Evolutionary conservation across 2,888 invertebrate species (phyloP).

Genomic region (Diloba caeruleocephala): DNA sequence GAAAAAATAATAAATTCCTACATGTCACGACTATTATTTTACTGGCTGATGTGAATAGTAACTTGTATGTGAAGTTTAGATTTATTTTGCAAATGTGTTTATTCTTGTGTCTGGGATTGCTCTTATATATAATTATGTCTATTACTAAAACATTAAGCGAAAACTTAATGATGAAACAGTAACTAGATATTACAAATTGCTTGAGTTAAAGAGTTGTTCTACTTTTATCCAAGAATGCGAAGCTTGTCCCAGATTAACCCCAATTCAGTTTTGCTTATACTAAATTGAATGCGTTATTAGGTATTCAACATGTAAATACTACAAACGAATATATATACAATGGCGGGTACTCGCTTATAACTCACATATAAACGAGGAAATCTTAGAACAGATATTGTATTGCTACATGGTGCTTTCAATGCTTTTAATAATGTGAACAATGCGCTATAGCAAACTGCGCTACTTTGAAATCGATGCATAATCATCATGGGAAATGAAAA

Average conservation of each 20-base stretch:
- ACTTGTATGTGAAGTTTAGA: constrained; percentile 60
- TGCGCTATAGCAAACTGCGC: constrained; percentile 1
- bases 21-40: no score
- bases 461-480: constrained; percentile 1
- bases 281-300: constrained; percentile 22
- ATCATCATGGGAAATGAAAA: background rate
- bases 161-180: constrained; percentile 47
- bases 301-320: background rate
- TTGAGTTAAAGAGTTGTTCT: constrained; percentile 55
- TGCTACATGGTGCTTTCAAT: constrained; percentile 50
- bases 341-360: no score
- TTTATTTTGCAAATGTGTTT: constrained; percentile 75
- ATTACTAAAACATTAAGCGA: constrained; percentile 40
- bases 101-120: constrained; percentile 72
- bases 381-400: constrained; percentile 32
- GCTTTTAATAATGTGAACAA: constrained; percentile 38
- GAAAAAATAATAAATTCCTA: no score
- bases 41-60: constrained; percentile 57
- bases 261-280: constrained; percentile 61
- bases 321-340: no score
- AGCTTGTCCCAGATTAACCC: constrained; percentile 70
- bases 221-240: constrained; percentile 74
- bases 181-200: constrained; percentile 60
- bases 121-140: constrained; percentile 51
- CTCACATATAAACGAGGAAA: constrained; percentile 6